Base-by-base conservation (phyloP, 2,797 vertebrate genomes). In the Ciconia nigra region DNA sequence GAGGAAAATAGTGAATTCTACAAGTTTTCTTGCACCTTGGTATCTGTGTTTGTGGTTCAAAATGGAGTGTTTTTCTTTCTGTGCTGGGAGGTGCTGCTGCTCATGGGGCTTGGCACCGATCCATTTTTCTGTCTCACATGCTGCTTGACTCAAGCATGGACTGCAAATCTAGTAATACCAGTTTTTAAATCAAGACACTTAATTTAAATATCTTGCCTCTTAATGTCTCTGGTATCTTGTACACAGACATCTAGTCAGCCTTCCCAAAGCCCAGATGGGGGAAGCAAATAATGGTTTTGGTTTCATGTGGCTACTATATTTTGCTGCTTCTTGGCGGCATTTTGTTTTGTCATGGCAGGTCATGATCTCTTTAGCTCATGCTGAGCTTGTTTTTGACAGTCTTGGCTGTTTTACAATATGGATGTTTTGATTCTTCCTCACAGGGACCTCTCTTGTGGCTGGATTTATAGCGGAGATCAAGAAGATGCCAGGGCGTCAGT, bases 51-150 rank as follows among this genome's bases (percentile, higher is more conserved):
- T n/a, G 17, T 4, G 35, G 35, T 58, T 16, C 42, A 12, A 46
- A 39, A 16, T 5, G 20, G 59, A 2, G 29, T 1, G 9, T 5
- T 61, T 14, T 24, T 8, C 41, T 10, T 52, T 20, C 37, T 37
- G 74, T 10, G 2, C 22, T 11, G 54, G 46, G 77, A 55, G 69
- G 13, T 57, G 69, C 77, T 67, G 46, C 62, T 3, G 0, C 46
- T 35, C 63, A 2, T 24, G 46, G 47, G 15, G 46, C 61, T 16
- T 29, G 59, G 67, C 79, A 33, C 18, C 4, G 57, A 13, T 7
- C 4, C 0, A 0, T 20, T 71, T 52, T 21, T 41, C 22, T 7
- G 5, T 41, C 37, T 57, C 46, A 1, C 25, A 0, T 11, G 26
- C 74, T 14, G 55, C 79, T 81, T 13, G 29, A 29, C 29, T 59